A percentile compares a stretch with the other conserved stretches of the same genome.
phyloP scores from a whole-genome alignment of 1,140 invertebrate species.

The Drosophila takahashii region DNA sequence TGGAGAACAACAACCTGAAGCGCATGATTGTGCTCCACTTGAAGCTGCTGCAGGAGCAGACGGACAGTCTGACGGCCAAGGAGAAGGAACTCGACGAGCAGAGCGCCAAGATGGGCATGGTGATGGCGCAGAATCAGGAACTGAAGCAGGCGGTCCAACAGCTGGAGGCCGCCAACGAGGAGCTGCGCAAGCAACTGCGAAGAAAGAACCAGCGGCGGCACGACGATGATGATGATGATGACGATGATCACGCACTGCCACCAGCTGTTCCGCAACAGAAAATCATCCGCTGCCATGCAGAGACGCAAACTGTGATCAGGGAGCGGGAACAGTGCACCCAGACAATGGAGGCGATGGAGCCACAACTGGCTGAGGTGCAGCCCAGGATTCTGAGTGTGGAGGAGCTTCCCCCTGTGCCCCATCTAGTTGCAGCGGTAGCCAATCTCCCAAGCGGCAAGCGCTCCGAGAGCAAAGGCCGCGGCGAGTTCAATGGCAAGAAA shows the following conservation, averaged over 20 bases:
- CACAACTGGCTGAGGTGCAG: neutral
- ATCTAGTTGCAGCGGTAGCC: constrained; percentile 9
- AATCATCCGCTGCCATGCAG: constrained; percentile 42
- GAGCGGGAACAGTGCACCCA: constrained; percentile 3
- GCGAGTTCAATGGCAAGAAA: constrained; percentile 69
- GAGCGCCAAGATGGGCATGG: constrained; percentile 32
- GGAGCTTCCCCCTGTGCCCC: neutral
- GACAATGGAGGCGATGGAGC: neutral
- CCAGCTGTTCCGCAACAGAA: constrained; percentile 48
- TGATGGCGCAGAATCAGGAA: constrained; percentile 57
- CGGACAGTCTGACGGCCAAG: constrained; percentile 89
- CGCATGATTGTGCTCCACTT: constrained; percentile 88
- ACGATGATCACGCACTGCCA: constrained; percentile 45
- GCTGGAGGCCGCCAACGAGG: constrained; percentile 48
- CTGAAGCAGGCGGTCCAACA: constrained; percentile 49
- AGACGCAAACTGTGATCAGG: constrained; percentile 52
- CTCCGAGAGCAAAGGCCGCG: constrained; percentile 39
- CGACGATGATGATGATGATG: constrained; percentile 18
- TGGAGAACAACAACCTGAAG: constrained; percentile 71
- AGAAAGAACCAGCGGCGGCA: constrained; percentile 38
- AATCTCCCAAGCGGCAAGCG: constrained; percentile 9
- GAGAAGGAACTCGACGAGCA: constrained; percentile 86
- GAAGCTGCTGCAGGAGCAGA: constrained; percentile 90
- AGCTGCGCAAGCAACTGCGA: constrained; percentile 53
- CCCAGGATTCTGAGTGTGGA: constrained; percentile 6